These are phyloP conservation scores for Diploptera punctata DNA, from an alignment of 2,888 invertebrate genomes.

Conservation along the genomic window DNA sequence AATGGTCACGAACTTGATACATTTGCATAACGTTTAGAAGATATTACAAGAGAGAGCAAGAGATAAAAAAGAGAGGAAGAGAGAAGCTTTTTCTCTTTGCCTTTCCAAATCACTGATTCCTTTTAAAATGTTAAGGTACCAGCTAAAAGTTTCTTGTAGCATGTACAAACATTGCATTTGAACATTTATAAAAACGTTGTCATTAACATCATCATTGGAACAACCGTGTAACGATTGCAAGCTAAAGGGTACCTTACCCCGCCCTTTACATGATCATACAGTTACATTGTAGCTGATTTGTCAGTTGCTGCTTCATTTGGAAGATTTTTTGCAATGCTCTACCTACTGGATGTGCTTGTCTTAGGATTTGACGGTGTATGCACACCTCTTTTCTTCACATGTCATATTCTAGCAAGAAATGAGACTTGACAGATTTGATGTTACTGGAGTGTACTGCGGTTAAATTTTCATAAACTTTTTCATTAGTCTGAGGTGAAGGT, in stretches of 20 bases:
- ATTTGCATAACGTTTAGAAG: slow-evolving; percentile 42
- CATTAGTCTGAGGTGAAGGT: too few relatives aligned
- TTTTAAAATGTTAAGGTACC: slow-evolving; percentile 19
- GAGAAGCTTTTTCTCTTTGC: slow-evolving; percentile 24
- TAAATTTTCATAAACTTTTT: too few relatives aligned
- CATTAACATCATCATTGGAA: slow-evolving; percentile 12
- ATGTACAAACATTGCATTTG: slow-evolving; percentile 34
- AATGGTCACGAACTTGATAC: slow-evolving; percentile 38
- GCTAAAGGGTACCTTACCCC: slow-evolving; percentile 1
- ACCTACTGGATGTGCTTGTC: neutral
- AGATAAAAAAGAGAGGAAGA: too few relatives aligned
- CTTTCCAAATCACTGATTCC: slow-evolving; percentile 33
- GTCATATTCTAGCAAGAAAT: too few relatives aligned
- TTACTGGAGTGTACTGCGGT: too few relatives aligned
- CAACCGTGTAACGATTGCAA: slow-evolving; percentile 22
- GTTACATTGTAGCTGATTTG: neutral
- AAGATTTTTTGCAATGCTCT: neutral
- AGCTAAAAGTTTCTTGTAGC: slow-evolving; percentile 25
- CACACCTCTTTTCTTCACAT: too few relatives aligned
- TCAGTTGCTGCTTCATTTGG: slow-evolving; percentile 1
- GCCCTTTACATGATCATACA: neutral
- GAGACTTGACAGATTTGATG: too few relatives aligned
- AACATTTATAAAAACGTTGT: slow-evolving; percentile 24
- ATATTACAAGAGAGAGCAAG: too few relatives aligned
- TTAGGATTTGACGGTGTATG: neutral